Evolutionary conservation across 2,888 invertebrate species (phyloP).

Genomic region (Polietes domitor): DNA sequence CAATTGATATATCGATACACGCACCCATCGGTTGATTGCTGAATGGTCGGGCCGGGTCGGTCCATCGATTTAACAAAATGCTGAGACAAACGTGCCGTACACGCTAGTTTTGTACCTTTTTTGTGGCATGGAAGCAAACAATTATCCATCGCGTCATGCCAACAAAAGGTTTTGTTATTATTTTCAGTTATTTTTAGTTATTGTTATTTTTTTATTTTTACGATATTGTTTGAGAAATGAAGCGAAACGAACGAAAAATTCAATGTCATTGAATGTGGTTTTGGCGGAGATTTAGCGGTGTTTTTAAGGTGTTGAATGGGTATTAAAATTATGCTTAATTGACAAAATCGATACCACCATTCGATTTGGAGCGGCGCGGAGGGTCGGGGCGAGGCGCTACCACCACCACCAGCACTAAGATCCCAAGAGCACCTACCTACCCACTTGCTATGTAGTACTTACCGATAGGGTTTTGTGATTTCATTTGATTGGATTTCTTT

Average conservation of each 20-base stretch:
- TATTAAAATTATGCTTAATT: constrained; percentile 47
- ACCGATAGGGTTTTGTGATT: constrained; percentile 23
- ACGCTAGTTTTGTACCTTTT: background rate
- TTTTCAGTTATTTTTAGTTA: background rate
- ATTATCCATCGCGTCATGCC: constrained; percentile 35
- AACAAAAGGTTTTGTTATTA: constrained; percentile 22
- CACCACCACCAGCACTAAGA: background rate
- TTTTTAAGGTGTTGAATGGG: constrained; percentile 42
- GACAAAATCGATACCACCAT: constrained; percentile 24
- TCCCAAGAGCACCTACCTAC: too few species aligned
- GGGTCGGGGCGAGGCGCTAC: background rate
- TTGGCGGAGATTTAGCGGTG: background rate
- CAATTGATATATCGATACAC: constrained; percentile 18
- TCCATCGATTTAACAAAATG: constrained; percentile 45
- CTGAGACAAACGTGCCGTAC: background rate
- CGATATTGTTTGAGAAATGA: background rate
- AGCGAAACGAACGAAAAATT: constrained; percentile 8
- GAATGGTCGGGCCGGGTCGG: too few species aligned
- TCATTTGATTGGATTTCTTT: background rate
- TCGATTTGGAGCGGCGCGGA: too few species aligned
- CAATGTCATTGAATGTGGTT: constrained; percentile 43
- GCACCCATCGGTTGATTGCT: constrained; percentile 25
- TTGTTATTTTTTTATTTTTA: constrained; percentile 19
- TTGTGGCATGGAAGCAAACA: constrained; percentile 14
- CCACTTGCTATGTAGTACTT: too few species aligned